Base-by-base conservation (phyloP, 2,888 invertebrate genomes). In the Vesta saturnalis region DNA sequence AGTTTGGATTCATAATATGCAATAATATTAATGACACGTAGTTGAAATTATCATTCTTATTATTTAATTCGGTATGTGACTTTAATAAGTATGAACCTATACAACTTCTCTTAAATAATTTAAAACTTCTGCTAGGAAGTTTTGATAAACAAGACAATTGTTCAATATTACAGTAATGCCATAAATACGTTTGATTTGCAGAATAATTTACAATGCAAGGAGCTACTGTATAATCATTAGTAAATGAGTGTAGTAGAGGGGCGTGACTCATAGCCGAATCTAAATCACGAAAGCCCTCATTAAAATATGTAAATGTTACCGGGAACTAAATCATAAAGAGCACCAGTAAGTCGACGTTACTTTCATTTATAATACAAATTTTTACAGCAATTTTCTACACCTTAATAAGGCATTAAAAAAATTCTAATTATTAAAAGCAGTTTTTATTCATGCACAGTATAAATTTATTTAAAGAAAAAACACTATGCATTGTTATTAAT, bases 221-320 rank as follows among this genome's bases (percentile, higher is more conserved):
- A 71, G 72, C 72, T 74, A 70, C 67, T 66, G 69, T 69, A 71
- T 63, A 73, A 77, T 77, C 77, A 76, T 76, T 76, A 75, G 74
- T 72, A 74, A 68, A 56, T 63, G 62, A 61, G 68, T 62, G 67
- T 21, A 68, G 58, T 54, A 65, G 65, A 63, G 61, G 63, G 68
- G 67, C 69, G 66, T 72, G 64, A 68, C 71, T 71, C 64, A 66
- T 72, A 67, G 71, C 67, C 77, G 72, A 70, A 74, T 75, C 73
- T 77, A 78, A 79, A 77, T 77, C 76, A 76, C 73, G 73, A 73
- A 78, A 76, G 73, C 74, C 75, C 79, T 80, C 80, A 79, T 80
- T 80, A 80, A 80, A 80, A 80, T 80, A 80, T 80, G 80, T 79
- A 79, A 80, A 80, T 80, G 77, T 74, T 79, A 73, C 77, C 76